Evolutionary conservation across 53 echinoderm and acorn worm genomes (phyloP).

Genomic region (Zoroaster sp.): DNA sequence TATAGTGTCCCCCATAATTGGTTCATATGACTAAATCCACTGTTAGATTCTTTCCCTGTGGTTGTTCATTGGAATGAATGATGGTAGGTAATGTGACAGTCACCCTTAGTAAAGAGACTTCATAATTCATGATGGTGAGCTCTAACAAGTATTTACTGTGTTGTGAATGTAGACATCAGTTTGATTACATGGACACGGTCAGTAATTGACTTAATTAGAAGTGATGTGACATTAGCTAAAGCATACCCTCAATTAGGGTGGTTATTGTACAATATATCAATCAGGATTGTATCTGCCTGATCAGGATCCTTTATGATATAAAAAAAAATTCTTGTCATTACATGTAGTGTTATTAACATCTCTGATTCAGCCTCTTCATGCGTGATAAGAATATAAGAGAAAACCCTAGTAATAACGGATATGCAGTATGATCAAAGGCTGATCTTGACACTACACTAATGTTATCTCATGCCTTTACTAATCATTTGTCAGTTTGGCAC

Average conservation of each 20-base stretch:
- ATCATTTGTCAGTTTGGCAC: not conserved
- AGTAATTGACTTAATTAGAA: not conserved
- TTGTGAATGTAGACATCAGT: not conserved
- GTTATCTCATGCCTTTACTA: not conserved
- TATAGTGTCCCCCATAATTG: too few relatives aligned
- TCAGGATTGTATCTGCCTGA: not conserved
- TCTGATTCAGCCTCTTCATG: not conserved
- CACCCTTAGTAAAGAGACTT: not conserved
- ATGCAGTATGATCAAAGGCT: not conserved
- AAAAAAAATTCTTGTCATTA: not conserved
- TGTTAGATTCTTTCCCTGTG: too few relatives aligned
- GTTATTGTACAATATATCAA: not conserved
- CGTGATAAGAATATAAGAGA: not conserved
- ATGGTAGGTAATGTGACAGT: not conserved
- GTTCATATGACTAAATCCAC: too few relatives aligned
- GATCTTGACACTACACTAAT: not conserved
- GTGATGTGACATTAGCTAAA: not conserved
- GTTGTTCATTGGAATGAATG: not conserved
- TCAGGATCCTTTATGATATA: not conserved
- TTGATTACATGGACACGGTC: not conserved
- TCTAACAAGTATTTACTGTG: not conserved
- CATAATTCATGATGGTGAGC: not conserved
- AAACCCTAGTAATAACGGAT: not conserved
- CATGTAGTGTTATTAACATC: not conserved
- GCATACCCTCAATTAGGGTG: not conserved